These are phyloP conservation scores for Percina caprodes DNA, from an alignment of 2,113 vertebrate genomes.

Conservation along the genomic window DNA sequence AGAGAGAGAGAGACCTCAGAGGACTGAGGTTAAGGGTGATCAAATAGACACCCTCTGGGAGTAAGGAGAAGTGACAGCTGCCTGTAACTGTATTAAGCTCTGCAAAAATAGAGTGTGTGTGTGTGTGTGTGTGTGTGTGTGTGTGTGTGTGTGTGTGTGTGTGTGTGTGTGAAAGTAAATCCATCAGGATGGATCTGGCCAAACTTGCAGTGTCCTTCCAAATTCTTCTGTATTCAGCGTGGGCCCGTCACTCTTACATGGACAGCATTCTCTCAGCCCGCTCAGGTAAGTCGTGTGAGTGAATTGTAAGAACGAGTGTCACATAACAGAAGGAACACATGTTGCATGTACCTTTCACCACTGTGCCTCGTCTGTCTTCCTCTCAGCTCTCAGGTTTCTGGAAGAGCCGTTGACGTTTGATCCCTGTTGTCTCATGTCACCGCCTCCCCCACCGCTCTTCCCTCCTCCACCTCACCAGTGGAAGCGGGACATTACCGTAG, in stretches of 20 bases:
- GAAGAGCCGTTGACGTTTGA: slow-evolving; percentile 83
- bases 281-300: slow-evolving; percentile 80
- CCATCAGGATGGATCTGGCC: slow-evolving; percentile 84
- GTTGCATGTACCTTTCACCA: background rate
- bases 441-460: slow-evolving; percentile 91
- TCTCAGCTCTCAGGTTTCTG: slow-evolving; percentile 84
- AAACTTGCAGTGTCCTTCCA: slow-evolving; percentile 85
- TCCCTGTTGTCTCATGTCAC: slow-evolving; percentile 85
- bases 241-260: slow-evolving; percentile 77
- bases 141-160: slow-evolving; percentile 25
- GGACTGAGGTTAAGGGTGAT: slow-evolving; percentile 20
- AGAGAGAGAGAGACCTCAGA: slow-evolving; percentile 15
- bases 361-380: background rate
- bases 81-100: slow-evolving; percentile 47
- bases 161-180: slow-evolving; percentile 15
- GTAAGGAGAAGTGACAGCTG: slow-evolving; percentile 58
- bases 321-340: background rate
- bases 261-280: slow-evolving; percentile 84
- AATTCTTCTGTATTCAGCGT: slow-evolving; percentile 84
- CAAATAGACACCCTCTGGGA: slow-evolving; percentile 44
- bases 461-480: slow-evolving; percentile 87
- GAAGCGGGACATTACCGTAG: slow-evolving; percentile 83
- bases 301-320: background rate
- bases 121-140: slow-evolving; percentile 23
- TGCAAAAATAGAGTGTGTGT: slow-evolving; percentile 39